These are phyloP conservation scores for Poeciliopsis presidionis DNA, from an alignment of 2,797 vertebrate species.

Conservation along the genomic window DNA sequence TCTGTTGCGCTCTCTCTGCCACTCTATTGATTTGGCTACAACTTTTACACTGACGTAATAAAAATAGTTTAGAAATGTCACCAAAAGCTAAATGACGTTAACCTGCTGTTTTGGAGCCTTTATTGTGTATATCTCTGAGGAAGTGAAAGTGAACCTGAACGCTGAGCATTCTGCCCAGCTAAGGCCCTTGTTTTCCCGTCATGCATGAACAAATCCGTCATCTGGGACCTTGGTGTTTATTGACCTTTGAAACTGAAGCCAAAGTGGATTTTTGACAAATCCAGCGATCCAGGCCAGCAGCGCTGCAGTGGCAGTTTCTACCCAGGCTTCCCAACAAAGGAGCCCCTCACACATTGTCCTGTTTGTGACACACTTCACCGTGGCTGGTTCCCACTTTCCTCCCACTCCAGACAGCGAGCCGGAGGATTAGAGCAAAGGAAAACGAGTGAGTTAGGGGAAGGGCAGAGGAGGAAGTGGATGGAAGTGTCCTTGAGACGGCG, in stretches of 20 bases:
- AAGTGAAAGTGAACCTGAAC: neutral
- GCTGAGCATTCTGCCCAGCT: neutral
- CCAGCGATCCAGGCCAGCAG: conserved; percentile 48
- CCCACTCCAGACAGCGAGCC: conserved; percentile 37
- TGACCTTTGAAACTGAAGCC: conserved; percentile 17
- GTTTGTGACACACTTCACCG: conserved; percentile 66
- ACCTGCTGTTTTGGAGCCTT: no score
- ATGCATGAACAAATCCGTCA: conserved; percentile 14
- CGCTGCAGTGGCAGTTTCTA: conserved; percentile 40
- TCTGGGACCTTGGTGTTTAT: conserved; percentile 36
- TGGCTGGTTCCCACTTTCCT: conserved; percentile 67
- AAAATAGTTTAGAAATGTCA: neutral
- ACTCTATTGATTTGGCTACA: neutral
- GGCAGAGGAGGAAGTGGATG: conserved; percentile 24
- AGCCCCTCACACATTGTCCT: conserved; percentile 69
- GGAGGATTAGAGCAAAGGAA: conserved; percentile 14
- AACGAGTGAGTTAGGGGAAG: conserved; percentile 19
- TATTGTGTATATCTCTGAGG: neutral
- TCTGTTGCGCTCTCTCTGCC: neutral
- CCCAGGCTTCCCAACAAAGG: conserved; percentile 54
- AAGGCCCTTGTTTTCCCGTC: neutral
- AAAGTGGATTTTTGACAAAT: conserved; percentile 51
- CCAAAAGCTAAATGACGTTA: neutral
- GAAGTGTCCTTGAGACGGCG: conserved; percentile 30
- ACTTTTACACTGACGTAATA: neutral